A percentile compares a stretch with the other conserved stretches of the same genome.
phyloP scores from a whole-genome alignment of 2,113 vertebrate genomes.

The Onychostruthus taczanowskii region DNA sequence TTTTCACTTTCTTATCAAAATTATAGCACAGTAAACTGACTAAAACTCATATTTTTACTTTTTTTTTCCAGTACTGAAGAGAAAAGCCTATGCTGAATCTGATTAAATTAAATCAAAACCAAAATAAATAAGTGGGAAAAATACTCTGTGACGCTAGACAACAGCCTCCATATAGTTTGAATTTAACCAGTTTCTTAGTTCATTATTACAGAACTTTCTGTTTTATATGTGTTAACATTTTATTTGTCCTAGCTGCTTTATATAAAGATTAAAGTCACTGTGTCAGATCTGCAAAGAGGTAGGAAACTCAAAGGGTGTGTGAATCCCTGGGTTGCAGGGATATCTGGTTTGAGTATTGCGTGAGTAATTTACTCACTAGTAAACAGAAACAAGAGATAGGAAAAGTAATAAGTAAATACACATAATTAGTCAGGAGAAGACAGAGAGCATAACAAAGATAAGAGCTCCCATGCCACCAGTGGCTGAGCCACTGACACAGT shows the following conservation, averaged over 20 bases:
- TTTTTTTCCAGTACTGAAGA: neutral
- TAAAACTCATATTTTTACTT: constrained; percentile 2
- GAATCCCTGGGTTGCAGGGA: neutral
- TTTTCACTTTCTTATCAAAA: constrained; percentile 30
- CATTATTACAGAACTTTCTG: neutral
- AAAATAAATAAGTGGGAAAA: neutral
- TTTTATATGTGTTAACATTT: neutral
- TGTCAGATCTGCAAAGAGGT: neutral
- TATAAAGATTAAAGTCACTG: neutral
- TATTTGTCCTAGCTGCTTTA: neutral
- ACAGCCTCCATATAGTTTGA: neutral
- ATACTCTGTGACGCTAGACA: neutral
- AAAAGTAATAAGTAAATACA: neutral
- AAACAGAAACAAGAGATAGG: neutral
- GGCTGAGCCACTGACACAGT: too few relatives aligned
- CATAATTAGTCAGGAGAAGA: neutral
- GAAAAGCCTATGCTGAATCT: neutral
- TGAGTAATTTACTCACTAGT: neutral
- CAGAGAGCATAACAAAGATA: neutral
- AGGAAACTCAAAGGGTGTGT: neutral
- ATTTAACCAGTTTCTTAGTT: neutral
- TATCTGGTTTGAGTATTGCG: neutral
- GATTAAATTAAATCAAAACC: neutral
- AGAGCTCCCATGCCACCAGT: neutral
- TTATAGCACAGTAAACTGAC: neutral